Evolutionary conservation across 2,888 invertebrate genomes (phyloP).

Genomic region (Drosophila fungiperda): DNA sequence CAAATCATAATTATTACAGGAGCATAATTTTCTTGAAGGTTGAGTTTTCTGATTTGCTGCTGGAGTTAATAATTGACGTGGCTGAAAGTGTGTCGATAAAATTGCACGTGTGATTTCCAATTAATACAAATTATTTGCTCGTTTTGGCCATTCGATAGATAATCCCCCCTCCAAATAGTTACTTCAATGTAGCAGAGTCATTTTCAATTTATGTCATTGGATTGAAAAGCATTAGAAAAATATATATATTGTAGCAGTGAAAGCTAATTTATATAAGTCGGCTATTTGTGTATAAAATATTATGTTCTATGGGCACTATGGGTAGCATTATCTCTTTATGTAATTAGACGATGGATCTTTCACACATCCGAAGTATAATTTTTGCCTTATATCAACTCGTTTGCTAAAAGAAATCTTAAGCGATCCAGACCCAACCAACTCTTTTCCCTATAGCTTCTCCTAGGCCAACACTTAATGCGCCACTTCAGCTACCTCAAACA

Average conservation of each 20-base stretch:
- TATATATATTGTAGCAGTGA: no score
- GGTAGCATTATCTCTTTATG: accelerated
- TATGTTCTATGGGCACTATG: background rate
- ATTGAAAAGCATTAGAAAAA: background rate
- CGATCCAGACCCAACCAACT: background rate
- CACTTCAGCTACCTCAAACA: no score
- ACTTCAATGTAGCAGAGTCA: background rate
- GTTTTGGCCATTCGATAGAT: slow-evolving; percentile 8
- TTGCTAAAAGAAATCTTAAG: background rate
- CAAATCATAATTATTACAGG: slow-evolving; percentile 73
- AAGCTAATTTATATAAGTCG: background rate
- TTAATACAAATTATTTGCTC: slow-evolving; percentile 47
- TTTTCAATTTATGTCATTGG: background rate
- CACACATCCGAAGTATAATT: no score
- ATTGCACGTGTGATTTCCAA: slow-evolving; percentile 56
- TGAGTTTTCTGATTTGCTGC: slow-evolving; percentile 38
- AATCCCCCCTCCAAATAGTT: background rate
- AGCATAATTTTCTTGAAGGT: slow-evolving; percentile 43
- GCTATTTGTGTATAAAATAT: background rate
- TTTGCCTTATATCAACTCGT: background rate
- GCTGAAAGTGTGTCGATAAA: slow-evolving; percentile 40
- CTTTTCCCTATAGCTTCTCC: background rate
- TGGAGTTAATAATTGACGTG: slow-evolving; percentile 38
- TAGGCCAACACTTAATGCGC: no score
- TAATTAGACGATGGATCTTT: no score